Evolutionary conservation across 2,797 vertebrate genomes (phyloP).

Genomic region (Lophotriccus pileatus): DNA sequence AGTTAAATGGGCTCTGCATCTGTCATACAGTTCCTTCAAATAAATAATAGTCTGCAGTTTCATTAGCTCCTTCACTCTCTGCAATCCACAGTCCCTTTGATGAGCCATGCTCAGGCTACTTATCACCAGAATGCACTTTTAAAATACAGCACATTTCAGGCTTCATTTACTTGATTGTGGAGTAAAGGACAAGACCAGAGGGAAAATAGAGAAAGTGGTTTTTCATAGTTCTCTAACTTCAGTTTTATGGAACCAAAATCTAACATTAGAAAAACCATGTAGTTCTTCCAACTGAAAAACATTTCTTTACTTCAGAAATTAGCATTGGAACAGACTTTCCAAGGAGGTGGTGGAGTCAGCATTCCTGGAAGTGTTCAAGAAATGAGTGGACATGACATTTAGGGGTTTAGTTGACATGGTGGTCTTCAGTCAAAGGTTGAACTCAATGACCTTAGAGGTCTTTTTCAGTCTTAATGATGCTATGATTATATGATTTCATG

Average conservation of each 20-base stretch:
- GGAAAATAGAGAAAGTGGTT: neutral
- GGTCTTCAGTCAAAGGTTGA: neutral
- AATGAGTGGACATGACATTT: neutral
- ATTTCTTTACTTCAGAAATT: neutral
- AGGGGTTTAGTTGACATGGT: neutral
- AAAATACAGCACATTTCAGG: neutral
- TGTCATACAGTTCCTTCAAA: neutral
- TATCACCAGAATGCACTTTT: neutral
- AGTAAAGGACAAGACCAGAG: neutral
- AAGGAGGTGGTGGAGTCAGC: neutral
- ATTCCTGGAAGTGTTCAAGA: neutral
- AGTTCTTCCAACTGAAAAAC: neutral
- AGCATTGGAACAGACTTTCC: neutral
- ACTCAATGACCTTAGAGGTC: neutral
- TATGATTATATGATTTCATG: neutral
- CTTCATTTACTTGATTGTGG: neutral
- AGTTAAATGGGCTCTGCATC: neutral
- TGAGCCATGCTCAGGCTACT: neutral
- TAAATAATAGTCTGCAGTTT: neutral
- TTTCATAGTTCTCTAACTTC: neutral
- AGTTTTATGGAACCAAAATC: neutral
- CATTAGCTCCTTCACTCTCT: neutral
- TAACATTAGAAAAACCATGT: neutral
- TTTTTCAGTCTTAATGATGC: neutral
- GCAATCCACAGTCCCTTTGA: neutral